phyloP scores from a whole-genome alignment of 2,888 invertebrate species.

The Plebejus argus region DNA sequence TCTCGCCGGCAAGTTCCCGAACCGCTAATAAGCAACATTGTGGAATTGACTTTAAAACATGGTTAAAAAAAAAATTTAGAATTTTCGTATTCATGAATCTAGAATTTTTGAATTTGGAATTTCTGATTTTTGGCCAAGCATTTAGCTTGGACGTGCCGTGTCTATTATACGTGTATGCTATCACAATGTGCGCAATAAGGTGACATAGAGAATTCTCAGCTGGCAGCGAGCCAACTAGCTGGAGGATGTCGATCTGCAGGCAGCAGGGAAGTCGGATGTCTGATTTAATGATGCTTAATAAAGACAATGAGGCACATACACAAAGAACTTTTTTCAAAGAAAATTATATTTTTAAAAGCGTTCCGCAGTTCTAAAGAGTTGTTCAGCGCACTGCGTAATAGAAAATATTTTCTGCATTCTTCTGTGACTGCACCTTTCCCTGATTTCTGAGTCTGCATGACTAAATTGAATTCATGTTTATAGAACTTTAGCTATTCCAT shows the following conservation, averaged over 20 bases:
- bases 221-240: conserved; percentile 4
- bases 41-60: too few species aligned
- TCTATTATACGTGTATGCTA: background rate
- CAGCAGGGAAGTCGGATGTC: conserved; percentile 9
- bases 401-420: background rate
- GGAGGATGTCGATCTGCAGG: background rate
- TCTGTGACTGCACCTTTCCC: background rate
- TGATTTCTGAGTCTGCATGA: background rate
- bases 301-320: conserved; percentile 8
- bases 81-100: too few species aligned
- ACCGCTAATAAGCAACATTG: too few species aligned
- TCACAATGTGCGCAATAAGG: conserved; percentile 11
- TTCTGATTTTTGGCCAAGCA: too few species aligned
- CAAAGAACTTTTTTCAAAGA: background rate
- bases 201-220: conserved; percentile 2
- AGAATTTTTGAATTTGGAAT: too few species aligned
- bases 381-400: conserved; percentile 13
- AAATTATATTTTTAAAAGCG: background rate
- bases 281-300: conserved; percentile 21
- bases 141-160: too few species aligned
- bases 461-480: background rate
- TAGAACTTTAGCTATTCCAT: background rate
- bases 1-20: too few species aligned
- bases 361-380: background rate
- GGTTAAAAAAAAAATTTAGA: too few species aligned